A percentile compares a stretch with the other conserved stretches of the same genome.
These are phyloP conservation scores for Eupithecia abbreviata DNA, from an alignment of 2,888 invertebrate genomes.

Conservation along the genomic window DNA sequence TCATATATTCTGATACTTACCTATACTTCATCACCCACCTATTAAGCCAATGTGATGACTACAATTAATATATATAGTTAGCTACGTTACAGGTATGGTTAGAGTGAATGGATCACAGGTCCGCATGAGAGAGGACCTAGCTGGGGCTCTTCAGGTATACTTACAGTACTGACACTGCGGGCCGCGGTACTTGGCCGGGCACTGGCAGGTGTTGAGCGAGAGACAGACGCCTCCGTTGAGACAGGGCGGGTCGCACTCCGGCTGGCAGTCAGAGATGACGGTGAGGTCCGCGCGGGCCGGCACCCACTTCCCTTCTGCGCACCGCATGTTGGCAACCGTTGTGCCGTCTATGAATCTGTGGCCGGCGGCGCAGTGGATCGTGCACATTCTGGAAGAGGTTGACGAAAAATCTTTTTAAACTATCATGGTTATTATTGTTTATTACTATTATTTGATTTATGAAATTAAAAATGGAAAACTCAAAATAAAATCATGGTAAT, in stretches of 20 bases:
- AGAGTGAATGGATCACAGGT: neutral
- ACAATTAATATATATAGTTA: neutral
- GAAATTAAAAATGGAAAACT: no score
- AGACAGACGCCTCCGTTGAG: constrained; percentile 92
- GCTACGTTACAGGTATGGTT: neutral
- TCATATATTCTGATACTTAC: no score
- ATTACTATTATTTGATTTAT: no score
- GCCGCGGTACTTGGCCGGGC: constrained; percentile 88
- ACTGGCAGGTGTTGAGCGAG: constrained; percentile 90
- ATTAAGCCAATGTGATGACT: no score
- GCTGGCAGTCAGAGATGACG: constrained; percentile 88
- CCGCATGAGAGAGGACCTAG: neutral
- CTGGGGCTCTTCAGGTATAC: constrained; percentile 36
- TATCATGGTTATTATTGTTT: no score
- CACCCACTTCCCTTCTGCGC: constrained; percentile 88
- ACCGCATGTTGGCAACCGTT: constrained; percentile 86
- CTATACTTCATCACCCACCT: no score
- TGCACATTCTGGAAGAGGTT: constrained; percentile 82
- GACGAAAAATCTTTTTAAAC: no score
- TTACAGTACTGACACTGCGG: constrained; percentile 87
- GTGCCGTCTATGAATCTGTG: constrained; percentile 90
- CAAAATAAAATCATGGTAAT: no score
- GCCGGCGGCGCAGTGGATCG: constrained; percentile 86
- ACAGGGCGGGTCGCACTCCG: constrained; percentile 87
- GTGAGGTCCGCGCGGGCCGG: constrained; percentile 86